Conservation (phyloP, 2,797 vertebrate species). For the Helostoma temminkii region DNA sequence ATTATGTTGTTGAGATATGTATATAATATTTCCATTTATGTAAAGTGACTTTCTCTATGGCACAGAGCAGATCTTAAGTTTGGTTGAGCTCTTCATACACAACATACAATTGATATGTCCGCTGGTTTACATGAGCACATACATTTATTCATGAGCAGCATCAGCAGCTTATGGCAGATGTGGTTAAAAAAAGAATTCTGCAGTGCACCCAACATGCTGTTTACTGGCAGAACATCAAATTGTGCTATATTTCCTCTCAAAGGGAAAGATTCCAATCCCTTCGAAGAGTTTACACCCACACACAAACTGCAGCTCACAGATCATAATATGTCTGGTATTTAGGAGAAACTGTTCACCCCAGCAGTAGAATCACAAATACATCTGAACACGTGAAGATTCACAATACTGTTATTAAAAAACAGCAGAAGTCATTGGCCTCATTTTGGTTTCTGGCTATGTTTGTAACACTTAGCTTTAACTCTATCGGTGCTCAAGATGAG, state of each 20-base stretch:
- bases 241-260: conserved; percentile 6
- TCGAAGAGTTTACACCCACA: not conserved
- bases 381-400: too few relatives aligned
- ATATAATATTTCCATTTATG: too few relatives aligned
- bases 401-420: too few relatives aligned
- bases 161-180: not conserved
- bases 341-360: not conserved
- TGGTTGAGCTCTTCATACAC: not conserved
- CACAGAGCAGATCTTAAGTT: too few relatives aligned
- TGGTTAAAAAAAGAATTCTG: not conserved
- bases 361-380: not conserved
- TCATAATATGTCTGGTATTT: not conserved
- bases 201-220: conserved; percentile 1
- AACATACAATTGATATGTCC: not conserved
- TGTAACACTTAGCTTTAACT: too few relatives aligned
- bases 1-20: too few relatives aligned
- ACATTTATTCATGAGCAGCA: conserved; percentile 17
- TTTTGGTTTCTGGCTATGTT: too few relatives aligned
- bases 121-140: not conserved
- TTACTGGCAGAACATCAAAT: conserved; percentile 23
- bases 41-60: not conserved
- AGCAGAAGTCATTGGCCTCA: too few relatives aligned
- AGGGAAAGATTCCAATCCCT: not conserved
- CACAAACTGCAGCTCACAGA: not conserved
- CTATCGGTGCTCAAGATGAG: too few relatives aligned